Percentiles rank a stretch among this genome's conserved stretches.
Conservation (phyloP, 2,888 invertebrate species). For the Halocaridina rubra region DNA sequence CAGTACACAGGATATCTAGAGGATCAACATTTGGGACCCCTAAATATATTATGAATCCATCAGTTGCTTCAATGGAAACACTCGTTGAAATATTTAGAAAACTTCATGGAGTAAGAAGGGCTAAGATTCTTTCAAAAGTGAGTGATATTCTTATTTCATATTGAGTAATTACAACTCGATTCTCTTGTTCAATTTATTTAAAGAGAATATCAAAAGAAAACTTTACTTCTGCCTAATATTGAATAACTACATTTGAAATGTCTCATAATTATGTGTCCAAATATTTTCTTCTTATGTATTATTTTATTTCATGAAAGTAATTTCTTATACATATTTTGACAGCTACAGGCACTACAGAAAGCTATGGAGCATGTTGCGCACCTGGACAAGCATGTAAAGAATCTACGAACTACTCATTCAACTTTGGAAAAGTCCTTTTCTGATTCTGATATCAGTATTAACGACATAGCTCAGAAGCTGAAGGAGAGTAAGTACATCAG, state of each 20-base stretch:
- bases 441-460: not conserved
- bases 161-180: no score
- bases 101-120: not conserved
- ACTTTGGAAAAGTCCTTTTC: not conserved
- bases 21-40: not conserved
- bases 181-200: no score
- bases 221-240: no score
- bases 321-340: not conserved
- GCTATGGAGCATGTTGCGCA: not conserved
- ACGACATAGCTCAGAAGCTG: not conserved
- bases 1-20: no score
- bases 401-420: not conserved
- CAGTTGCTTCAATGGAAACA: not conserved
- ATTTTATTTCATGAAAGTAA: not conserved
- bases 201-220: no score
- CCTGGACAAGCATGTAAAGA: not conserved
- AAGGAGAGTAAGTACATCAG: conserved; percentile 1
- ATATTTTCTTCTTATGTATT: not conserved
- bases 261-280: no score
- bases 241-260: no score
- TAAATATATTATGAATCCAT: not conserved
- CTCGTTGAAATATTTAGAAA: not conserved
- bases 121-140: not conserved
- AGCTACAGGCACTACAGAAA: not conserved
- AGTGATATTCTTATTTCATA: no score